Conservation (phyloP, 2,113 vertebrate species). For the Gorsachius goisagi region DNA sequence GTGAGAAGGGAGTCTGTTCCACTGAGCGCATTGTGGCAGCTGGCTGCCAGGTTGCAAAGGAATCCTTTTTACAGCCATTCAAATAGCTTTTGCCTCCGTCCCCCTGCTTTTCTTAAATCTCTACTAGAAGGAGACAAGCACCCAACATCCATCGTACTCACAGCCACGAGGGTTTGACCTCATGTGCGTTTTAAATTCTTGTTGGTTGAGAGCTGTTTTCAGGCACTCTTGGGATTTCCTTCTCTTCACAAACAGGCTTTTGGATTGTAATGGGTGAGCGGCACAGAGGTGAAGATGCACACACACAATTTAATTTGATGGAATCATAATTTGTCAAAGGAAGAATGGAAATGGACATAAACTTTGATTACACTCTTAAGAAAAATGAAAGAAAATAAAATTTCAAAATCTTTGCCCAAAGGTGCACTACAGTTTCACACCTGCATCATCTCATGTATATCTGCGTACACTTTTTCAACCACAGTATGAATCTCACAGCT, state of each 20-base stretch:
- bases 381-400: not conserved
- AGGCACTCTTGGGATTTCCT: not conserved
- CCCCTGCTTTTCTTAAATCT: not conserved
- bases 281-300: not conserved
- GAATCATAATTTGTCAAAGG: not conserved
- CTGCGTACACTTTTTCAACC: not conserved
- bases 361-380: not conserved
- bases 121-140: not conserved
- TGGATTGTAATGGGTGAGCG: not conserved
- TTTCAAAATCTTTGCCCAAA: not conserved
- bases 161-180: not conserved
- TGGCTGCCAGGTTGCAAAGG: not conserved
- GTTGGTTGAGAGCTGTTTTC: not conserved
- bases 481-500: not conserved
- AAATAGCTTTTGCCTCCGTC: not conserved
- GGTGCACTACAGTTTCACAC: not conserved
- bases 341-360: not conserved
- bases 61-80: not conserved
- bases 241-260: not conserved
- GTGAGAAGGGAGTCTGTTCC: not conserved
- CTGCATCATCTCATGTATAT: not conserved
- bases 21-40: not conserved
- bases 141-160: rapidly evolving
- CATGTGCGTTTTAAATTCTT: not conserved
- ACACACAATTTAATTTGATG: not conserved